phyloP scores from a whole-genome alignment of 2,797 vertebrate genomes.

The Meriones psammophilus region DNA sequence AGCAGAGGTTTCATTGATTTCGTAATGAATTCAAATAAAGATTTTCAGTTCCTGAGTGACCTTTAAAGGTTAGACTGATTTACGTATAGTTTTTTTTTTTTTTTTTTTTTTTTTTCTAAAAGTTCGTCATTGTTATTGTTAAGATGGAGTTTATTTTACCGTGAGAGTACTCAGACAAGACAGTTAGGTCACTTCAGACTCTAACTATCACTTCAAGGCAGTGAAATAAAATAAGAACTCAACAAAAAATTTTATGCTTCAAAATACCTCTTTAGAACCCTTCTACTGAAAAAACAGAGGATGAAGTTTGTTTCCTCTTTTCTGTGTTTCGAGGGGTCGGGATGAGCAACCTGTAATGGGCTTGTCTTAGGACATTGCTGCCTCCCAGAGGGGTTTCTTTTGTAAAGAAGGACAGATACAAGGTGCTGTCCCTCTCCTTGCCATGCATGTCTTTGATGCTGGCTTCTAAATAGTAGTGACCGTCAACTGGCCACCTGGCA shows the following conservation, averaged over 20 bases:
- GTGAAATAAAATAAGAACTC: not conserved
- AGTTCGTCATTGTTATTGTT: constrained; percentile 57
- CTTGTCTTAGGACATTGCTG: not conserved
- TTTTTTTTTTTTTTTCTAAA: not conserved
- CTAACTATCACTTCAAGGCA: not conserved
- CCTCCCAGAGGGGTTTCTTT: not conserved
- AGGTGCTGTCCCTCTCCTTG: not conserved
- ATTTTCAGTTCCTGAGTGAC: constrained; percentile 75
- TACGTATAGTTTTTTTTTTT: not conserved
- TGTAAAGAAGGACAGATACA: not conserved
- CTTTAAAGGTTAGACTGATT: constrained; percentile 79
- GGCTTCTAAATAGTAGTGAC: not conserved
- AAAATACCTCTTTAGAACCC: not conserved
- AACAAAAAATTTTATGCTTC: not conserved
- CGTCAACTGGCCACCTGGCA: not conserved
- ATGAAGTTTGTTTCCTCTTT: not conserved
- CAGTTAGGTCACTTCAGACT: not conserved
- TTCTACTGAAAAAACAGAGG: not conserved
- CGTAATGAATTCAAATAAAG: constrained; percentile 82
- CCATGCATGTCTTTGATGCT: rapidly evolving
- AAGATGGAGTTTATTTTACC: constrained; percentile 51
- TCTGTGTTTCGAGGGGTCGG: not conserved
- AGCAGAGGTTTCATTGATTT: constrained; percentile 81
- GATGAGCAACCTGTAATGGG: no score
- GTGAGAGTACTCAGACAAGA: constrained; percentile 3